Base-by-base conservation (phyloP, 2,888 invertebrate genomes). In the Cerceris ruficornis region DNA sequence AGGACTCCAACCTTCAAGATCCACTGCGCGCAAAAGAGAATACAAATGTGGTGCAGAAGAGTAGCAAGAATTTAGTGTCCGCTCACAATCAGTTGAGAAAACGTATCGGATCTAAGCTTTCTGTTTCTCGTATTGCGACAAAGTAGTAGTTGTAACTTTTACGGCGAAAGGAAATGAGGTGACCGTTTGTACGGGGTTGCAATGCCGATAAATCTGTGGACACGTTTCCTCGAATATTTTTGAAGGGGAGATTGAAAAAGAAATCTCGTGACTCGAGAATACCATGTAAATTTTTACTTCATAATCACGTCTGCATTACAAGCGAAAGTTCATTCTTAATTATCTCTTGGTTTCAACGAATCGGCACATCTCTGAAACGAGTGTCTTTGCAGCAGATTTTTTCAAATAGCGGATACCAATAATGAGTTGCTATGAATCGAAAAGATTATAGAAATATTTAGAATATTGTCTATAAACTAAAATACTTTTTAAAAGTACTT, bases 61-160 rank as follows among this genome's bases (percentile, higher is more conserved):
- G 13, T 41, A 39, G 11, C 50, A 52, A 60, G 17, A 46, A 50
- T 1, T 4, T 39, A 14, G 41, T 28, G 28, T 28, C 28, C 28
- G 4, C 68, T 4, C 43, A 68, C 39, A 72, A 46, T 43, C 74
- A 77, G 14, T 67, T 83, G 39, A 77, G 79, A 55, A 88, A 84
- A 71, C 82, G 88, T 62, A 78, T 88, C 28, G 88, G 85, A 13
- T 86, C 89, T 39, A 88, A 87, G 58, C 80, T 86, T 55, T 81
- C 77, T 11, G 80, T 86, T 9, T 69, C 73, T 17, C 86, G 86
- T 41, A 46, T 57, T 0, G 60, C 66, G 11, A 28, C 52, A 7
- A 84, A 83, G 55, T 77, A 14, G 65, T 69, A 28, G n/a, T n/a
- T 39, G 42, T 13, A 13, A 52, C 2, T 46, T 46, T 46, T 13